Base-by-base conservation (phyloP, 2,888 invertebrate genomes). In the Ophioninae sp. region DNA sequence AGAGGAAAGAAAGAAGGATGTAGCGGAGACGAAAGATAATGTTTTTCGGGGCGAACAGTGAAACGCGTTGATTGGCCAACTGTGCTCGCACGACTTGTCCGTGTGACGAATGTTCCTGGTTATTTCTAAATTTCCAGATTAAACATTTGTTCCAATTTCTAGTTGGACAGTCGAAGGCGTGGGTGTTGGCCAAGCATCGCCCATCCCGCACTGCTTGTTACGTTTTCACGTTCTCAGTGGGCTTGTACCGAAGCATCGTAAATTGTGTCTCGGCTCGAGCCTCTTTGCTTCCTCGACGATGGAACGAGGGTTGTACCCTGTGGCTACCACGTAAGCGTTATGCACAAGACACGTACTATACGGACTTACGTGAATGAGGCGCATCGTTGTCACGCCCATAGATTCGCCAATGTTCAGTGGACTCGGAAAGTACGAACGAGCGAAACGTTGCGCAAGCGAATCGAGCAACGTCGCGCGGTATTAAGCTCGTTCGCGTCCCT, bases 311-410 rank as follows among this genome's bases (percentile, higher is more conserved):
- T 78, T 68, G 83, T 81, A 81, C 79, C 72, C 76, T 68, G 30
- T 30, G 44, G 37, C 68, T 63, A 63, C 65, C 22, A 23, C 63
- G 73, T 20, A 17, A 37, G 79, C 72, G 68, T 22, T 58, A 67
- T 58, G 41, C 59, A 82, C 17, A 20, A 61, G 51, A 68, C 41
- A n/a, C 22, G 64, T 56, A 65, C 76, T 64, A 72, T 79, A 83
- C 79, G 68, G 79, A 79, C 13, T 7, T 80, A 73, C 79, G 64
- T 41, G 73, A 37, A 64, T 44, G 69, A 67, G 17, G 22, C 51
- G 61, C 61, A 37, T 77, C 20, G 61, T 80, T 30, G 77, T 80
- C 73, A 83, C 83, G 83, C 83, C 83, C 83, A 80, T 51, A 9
- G 9, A 56, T 5, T 7, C n/a, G 37, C 13, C 23, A 30, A n/a